Evolutionary conservation across 2,888 invertebrate species (phyloP), one percentile per base, ranked within the genome.

Genomic region (Xanthia icteritia): DNA sequence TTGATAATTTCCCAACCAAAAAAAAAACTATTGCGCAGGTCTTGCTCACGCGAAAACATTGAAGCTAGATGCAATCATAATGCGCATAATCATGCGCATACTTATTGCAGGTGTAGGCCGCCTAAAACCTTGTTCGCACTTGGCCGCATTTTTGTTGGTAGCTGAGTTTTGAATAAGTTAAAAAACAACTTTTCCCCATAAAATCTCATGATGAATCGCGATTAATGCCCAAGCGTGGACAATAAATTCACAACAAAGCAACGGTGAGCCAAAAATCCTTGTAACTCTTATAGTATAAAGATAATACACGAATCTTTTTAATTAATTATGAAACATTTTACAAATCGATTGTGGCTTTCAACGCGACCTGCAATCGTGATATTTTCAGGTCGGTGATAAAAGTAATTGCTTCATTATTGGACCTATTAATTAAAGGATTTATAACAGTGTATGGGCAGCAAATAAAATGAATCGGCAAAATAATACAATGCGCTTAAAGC

Each of bases 391-490:
- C 39, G 48, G 61, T 69, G 27, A 85, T 85, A 85, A 77, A 85
- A 82, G 75, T 75, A 82, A 85, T 84, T 82, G 78, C 82, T 85
- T 82, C 79, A 78, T 82, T 78, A 85, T 84, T 82, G 78, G 17
- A 61, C 48, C 61, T 76, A 83, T 79, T 84, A 85, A 82, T 84
- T 85, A 86, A 73, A 73, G 45, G 79, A 79, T 82, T 83, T 82
- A 86, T 79, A 76, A 39, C 73, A 58, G n/a, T 82, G 51, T 61
- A 4, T 73, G 74, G 60, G 54, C 64, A 72, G 60, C 54, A 63
- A 85, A 77, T 82, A 82, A 79, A 85, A 73, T 76, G 58, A 79
- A 66, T 83, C 65, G 36, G 63, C 61, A 82, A 78, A 70, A 79
- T 78, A 82, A 82, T 56, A 75, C 71, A 85, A 76, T 36, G 66